These are phyloP conservation scores for Lasioglossum albipes DNA, from an alignment of 1,140 invertebrate genomes.

Conservation along the genomic window DNA sequence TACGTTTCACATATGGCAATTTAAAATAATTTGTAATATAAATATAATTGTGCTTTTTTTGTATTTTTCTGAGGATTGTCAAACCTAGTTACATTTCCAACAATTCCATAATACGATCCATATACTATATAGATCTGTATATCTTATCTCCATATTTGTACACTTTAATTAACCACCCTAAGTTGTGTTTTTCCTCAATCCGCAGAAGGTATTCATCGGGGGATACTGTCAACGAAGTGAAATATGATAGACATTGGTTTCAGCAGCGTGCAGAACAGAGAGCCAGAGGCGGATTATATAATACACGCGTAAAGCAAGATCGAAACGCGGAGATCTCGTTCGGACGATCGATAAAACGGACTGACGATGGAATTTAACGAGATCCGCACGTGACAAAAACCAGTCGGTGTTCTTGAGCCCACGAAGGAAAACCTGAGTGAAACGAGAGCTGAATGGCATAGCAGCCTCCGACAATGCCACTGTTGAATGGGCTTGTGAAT, in stretches of 20 bases:
- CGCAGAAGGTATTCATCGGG: background rate
- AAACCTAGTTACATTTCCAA: too few species aligned
- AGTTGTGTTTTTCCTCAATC: too few species aligned
- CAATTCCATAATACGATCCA: too few species aligned
- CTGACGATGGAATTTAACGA: conserved; percentile 46
- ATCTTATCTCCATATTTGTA: too few species aligned
- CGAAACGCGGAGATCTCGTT: conserved; percentile 15
- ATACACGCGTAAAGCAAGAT: conserved; percentile 23
- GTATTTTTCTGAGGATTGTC: too few species aligned
- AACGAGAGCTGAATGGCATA: conserved; percentile 45
- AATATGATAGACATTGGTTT: background rate
- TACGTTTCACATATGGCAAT: too few species aligned
- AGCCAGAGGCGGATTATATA: conserved; percentile 18
- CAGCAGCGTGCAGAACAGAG: background rate
- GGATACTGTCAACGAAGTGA: background rate
- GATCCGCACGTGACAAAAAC: conserved; percentile 43
- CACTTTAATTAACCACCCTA: too few species aligned
- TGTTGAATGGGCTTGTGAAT: conserved; percentile 39
- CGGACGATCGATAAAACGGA: conserved; percentile 31
- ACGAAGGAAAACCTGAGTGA: conserved; percentile 32
- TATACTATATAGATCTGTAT: too few species aligned
- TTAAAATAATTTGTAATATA: too few species aligned
- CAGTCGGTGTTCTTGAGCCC: conserved; percentile 13
- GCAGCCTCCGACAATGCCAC: conserved; percentile 35
- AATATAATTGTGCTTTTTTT: too few species aligned